Evolutionary conservation across 2,888 invertebrate species (phyloP).

Genomic region (Thymelicus acteon): DNA sequence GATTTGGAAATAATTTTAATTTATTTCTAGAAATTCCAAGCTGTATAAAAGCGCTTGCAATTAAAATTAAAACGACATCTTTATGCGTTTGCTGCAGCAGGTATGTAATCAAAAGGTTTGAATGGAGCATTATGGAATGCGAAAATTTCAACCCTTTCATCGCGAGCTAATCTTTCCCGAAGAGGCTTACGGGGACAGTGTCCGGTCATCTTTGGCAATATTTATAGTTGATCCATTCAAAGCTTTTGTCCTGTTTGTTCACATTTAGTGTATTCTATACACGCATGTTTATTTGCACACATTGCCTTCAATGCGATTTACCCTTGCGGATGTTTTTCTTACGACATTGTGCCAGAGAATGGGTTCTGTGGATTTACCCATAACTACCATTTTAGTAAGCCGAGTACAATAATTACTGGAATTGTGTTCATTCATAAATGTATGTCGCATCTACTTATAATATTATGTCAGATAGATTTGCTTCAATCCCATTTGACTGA

Average conservation of each 20-base stretch:
- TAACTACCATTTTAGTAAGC: constrained; percentile 23
- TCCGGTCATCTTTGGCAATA: constrained; percentile 59
- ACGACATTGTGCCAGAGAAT: constrained; percentile 55
- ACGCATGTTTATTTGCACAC: constrained; percentile 69
- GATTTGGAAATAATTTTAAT: too few species aligned
- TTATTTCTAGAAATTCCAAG: too few species aligned
- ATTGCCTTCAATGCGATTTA: constrained; percentile 60
- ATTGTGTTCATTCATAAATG: constrained; percentile 34
- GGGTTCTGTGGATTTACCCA: constrained; percentile 52
- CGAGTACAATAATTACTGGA: constrained; percentile 43
- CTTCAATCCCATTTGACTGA: constrained; percentile 20
- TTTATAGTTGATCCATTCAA: constrained; percentile 56
- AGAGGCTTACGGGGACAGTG: constrained; percentile 41
- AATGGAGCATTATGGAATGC: constrained; percentile 40
- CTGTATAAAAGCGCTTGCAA: too few species aligned
- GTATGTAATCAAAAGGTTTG: constrained; percentile 32
- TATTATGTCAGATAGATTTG: constrained; percentile 34
- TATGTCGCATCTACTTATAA: constrained; percentile 30
- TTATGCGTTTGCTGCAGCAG: not conserved
- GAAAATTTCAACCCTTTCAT: constrained; percentile 50
- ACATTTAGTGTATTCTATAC: constrained; percentile 73
- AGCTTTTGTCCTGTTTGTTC: constrained; percentile 65
- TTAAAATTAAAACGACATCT: too few species aligned
- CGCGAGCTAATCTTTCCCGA: constrained; percentile 29
- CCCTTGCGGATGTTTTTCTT: constrained; percentile 77